phyloP scores from a whole-genome alignment of 2,888 invertebrate genomes.

The Anarsia innoxiella region DNA sequence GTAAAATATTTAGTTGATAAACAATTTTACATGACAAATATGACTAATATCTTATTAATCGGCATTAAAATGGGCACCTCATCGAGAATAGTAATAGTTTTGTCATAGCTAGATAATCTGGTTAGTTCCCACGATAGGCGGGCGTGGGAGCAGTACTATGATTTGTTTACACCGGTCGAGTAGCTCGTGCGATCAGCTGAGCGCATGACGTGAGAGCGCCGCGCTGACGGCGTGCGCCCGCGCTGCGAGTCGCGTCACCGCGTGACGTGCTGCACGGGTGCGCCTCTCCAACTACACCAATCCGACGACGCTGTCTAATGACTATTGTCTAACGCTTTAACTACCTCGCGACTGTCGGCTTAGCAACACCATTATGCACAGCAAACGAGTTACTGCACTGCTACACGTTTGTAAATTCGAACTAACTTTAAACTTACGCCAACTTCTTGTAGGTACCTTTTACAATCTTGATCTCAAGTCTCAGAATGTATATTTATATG shows the following conservation, averaged over 20 bases:
- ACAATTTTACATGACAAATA: no score
- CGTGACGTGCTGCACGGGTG: slow-evolving; percentile 10
- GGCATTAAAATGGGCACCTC: no score
- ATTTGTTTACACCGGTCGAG: slow-evolving; percentile 62
- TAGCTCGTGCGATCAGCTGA: slow-evolving; percentile 57
- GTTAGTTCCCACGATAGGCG: slow-evolving; percentile 9
- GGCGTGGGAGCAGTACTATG: slow-evolving; percentile 66
- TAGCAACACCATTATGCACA: no score
- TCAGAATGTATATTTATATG: no score
- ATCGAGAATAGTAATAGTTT: background rate
- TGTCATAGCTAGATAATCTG: background rate
- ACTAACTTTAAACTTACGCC: no score
- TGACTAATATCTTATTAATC: no score
- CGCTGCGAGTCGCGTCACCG: slow-evolving; percentile 19
- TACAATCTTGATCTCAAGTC: no score
- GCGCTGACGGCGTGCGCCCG: slow-evolving; percentile 8
- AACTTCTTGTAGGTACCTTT: no score
- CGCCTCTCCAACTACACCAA: slow-evolving; percentile 5
- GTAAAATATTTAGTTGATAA: no score
- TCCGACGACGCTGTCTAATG: background rate
- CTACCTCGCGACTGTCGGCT: no score
- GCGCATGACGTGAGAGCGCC: slow-evolving; percentile 46
- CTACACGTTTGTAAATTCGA: no score
- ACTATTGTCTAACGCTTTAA: background rate
- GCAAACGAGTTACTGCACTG: no score